phyloP scores from a whole-genome alignment of 2,888 invertebrate species.

The Exocentrus adspersus region DNA sequence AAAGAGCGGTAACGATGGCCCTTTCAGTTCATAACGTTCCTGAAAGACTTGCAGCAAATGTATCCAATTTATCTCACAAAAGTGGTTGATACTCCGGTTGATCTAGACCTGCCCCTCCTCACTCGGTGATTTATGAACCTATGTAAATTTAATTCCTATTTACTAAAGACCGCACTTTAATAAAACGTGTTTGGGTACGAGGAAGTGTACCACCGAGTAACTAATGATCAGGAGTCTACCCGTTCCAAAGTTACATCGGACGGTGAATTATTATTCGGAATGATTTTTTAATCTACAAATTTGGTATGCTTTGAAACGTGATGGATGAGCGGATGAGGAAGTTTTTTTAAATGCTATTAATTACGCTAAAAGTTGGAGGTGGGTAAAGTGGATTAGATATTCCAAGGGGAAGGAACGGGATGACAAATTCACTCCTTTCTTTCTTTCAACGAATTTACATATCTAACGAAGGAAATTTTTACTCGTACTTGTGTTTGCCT shows the following conservation, averaged over 20 bases:
- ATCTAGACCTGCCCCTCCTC: not conserved
- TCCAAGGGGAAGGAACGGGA: not conserved
- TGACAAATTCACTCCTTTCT: not conserved
- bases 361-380: slow-evolving; percentile 10
- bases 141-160: slow-evolving; percentile 2
- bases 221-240: slow-evolving; percentile 18
- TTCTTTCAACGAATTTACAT: not conserved
- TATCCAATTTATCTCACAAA: not conserved
- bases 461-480: no score
- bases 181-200: not conserved
- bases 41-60: not conserved
- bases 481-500: no score
- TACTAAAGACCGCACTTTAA: slow-evolving; percentile 1
- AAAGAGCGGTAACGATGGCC: not conserved
- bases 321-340: slow-evolving; percentile 14
- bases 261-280: slow-evolving; percentile 26
- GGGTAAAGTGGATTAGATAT: not conserved
- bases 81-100: not conserved
- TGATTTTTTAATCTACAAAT: slow-evolving; percentile 25
- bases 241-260: slow-evolving; percentile 19
- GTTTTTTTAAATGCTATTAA: slow-evolving; percentile 24
- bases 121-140: slow-evolving; percentile 10
- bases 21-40: not conserved
- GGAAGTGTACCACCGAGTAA: slow-evolving; percentile 11
- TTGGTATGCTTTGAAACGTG: slow-evolving; percentile 14